phyloP scores from a whole-genome alignment of 2,113 vertebrate genomes.

The Actinemys pallida region DNA sequence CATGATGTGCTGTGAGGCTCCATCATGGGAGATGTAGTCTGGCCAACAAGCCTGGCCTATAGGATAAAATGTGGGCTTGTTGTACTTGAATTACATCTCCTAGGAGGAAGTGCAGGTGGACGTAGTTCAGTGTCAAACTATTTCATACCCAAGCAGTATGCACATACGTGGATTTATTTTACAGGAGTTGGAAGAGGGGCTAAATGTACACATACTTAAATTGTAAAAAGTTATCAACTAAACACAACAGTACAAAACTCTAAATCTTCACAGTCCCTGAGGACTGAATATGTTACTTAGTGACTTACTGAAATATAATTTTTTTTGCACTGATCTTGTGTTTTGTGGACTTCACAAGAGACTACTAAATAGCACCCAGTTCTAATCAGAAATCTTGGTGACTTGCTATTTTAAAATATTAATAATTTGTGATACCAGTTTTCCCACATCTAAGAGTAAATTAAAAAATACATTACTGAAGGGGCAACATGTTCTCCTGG shows the following conservation, averaged over 20 bases:
- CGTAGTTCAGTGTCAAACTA: neutral
- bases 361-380: neutral
- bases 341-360: neutral
- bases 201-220: neutral
- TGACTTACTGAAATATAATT: neutral
- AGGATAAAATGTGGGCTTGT: neutral
- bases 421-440: neutral
- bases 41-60: neutral
- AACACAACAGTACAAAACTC: neutral
- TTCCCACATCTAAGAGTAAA: neutral
- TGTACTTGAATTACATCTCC: neutral
- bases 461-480: neutral
- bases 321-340: neutral
- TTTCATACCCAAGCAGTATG: neutral
- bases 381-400: neutral
- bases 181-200: neutral
- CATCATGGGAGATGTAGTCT: neutral
- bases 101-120: neutral
- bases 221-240: too few relatives aligned
- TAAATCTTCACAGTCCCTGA: neutral
- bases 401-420: neutral
- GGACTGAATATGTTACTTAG: neutral
- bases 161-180: neutral
- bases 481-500: neutral
- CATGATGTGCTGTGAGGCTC: neutral